Conservation (phyloP, 2,797 vertebrate species). For the Myotis vivesi region DNA sequence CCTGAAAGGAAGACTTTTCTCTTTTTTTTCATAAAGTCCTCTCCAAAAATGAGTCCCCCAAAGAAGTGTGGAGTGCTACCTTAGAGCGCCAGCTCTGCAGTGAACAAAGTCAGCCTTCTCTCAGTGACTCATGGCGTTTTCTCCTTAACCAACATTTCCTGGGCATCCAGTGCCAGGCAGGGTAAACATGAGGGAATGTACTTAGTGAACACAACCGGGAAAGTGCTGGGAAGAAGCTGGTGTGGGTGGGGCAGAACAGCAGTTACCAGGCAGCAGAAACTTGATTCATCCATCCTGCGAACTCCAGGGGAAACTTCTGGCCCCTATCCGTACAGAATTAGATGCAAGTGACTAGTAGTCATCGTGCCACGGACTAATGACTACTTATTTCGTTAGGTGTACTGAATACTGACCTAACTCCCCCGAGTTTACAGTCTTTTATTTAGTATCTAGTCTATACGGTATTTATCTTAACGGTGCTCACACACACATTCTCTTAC, state of each 20-base stretch:
- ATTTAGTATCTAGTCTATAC: neutral
- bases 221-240: neutral
- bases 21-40: neutral
- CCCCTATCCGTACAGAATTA: accelerated
- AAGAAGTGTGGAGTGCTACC: neutral
- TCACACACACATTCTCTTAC: neutral
- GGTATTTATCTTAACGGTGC: neutral
- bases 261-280: neutral
- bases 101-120: neutral
- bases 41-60: neutral
- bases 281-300: neutral
- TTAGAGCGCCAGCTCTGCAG: neutral
- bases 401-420: neutral
- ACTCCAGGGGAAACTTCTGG: neutral
- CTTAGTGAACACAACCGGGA: neutral
- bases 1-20: neutral
- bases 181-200: neutral
- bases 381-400: neutral
- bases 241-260: neutral
- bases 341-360: neutral
- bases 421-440: neutral
- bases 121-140: too few relatives aligned
- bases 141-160: neutral
- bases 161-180: neutral
- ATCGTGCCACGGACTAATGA: neutral